Evolutionary conservation across 2,113 vertebrate genomes (phyloP).

Genomic region (Recurvirostra avosetta): DNA sequence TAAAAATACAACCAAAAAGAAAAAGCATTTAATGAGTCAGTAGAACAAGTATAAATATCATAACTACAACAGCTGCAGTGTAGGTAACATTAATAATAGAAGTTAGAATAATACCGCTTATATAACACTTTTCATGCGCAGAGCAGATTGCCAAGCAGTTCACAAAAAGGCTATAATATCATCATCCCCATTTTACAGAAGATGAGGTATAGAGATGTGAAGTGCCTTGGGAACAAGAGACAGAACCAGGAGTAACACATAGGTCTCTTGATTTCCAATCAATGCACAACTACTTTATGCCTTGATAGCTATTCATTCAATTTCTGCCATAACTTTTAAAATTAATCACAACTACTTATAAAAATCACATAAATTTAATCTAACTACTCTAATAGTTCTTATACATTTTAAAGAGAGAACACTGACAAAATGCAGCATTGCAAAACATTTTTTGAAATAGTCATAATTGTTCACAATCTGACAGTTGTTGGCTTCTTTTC

Average conservation of each 20-base stretch:
- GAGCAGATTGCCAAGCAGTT: neutral
- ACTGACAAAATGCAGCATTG: neutral
- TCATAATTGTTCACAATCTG: neutral
- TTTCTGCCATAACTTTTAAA: neutral
- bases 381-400: neutral
- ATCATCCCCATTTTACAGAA: neutral
- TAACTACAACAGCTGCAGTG: neutral
- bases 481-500: neutral
- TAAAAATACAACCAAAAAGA: neutral
- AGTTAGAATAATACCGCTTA: neutral
- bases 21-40: neutral
- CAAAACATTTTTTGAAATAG: neutral
- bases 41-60: neutral
- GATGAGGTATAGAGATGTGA: neutral
- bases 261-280: neutral
- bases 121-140: neutral
- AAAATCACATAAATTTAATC: neutral
- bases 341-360: neutral
- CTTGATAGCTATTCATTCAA: neutral
- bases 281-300: neutral
- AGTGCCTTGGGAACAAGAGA: neutral
- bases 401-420: neutral
- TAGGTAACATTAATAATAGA: neutral
- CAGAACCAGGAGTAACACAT: neutral
- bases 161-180: neutral